These are phyloP conservation scores for Anoplolepis gracilipes DNA, from an alignment of 1,140 invertebrate genomes.

Conservation along the genomic window DNA sequence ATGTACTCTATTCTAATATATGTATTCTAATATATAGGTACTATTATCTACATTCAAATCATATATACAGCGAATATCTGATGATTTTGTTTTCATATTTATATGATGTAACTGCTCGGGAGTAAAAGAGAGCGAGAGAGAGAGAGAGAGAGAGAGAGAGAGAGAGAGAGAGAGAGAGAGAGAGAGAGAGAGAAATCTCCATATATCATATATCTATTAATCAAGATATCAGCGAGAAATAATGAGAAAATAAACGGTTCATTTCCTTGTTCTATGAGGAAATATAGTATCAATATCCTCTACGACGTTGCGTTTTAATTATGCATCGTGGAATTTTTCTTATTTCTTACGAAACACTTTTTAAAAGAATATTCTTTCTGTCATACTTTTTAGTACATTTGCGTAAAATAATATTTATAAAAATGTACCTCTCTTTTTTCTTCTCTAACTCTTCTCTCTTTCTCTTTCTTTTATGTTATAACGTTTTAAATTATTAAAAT, in stretches of 20 bases:
- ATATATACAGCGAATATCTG: not conserved
- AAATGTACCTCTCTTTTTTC: not conserved
- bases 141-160: too few relatives aligned
- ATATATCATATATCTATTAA: not conserved
- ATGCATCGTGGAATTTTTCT: not conserved
- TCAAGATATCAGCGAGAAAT: conserved; percentile 5
- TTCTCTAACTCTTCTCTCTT: not conserved
- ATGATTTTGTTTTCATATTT: not conserved
- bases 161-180: too few relatives aligned
- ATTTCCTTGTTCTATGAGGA: not conserved
- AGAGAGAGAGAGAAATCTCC: too few relatives aligned
- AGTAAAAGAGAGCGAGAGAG: too few relatives aligned
- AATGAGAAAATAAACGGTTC: not conserved
- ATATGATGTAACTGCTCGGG: not conserved
- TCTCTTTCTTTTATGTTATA: too few relatives aligned
- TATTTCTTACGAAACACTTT: not conserved
- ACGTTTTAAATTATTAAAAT: too few relatives aligned
- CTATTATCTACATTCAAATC: not conserved
- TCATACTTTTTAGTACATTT: not conserved
- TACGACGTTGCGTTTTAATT: not conserved
- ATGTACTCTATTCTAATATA: too few relatives aligned
- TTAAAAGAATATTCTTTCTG: not conserved
- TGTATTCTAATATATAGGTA: not conserved
- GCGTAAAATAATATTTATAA: not conserved
- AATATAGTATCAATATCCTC: conserved; percentile 13